These are phyloP conservation scores for Cydia pomonella DNA, from an alignment of 1,140 invertebrate genomes.

Conservation along the genomic window DNA sequence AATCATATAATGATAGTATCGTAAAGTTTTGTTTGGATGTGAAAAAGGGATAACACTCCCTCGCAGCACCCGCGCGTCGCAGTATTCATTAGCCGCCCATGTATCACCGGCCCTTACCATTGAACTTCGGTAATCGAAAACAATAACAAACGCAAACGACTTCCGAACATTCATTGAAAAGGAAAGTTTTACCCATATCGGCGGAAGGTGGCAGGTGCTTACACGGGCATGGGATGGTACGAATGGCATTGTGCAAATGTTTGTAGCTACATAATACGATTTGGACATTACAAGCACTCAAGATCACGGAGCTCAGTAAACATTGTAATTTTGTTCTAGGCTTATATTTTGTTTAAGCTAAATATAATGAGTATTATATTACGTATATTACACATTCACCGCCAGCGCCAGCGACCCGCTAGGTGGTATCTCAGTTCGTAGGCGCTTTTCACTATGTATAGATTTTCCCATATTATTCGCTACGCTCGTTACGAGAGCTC, in stretches of 20 bases:
- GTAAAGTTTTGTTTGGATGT: not conserved
- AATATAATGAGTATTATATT: no score
- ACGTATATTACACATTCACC: no score
- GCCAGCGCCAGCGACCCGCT: no score
- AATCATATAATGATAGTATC: no score
- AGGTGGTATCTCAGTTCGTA: no score
- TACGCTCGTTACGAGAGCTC: no score
- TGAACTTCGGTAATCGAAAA: constrained; percentile 73
- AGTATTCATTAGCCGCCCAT: constrained; percentile 34
- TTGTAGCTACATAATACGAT: constrained; percentile 2
- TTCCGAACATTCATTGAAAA: constrained; percentile 74
- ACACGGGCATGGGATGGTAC: constrained; percentile 23
- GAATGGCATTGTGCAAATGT: constrained; percentile 23
- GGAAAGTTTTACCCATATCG: constrained; percentile 60
- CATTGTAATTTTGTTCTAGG: not conserved
- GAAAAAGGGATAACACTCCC: not conserved
- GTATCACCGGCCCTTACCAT: constrained; percentile 41
- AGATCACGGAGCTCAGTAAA: not conserved
- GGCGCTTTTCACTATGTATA: no score
- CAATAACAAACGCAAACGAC: constrained; percentile 74
- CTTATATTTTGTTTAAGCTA: no score
- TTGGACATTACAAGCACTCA: not conserved
- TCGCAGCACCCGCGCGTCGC: not conserved
- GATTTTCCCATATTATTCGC: no score
- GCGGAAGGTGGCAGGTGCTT: constrained; percentile 29